Conservation (phyloP, 2,888 invertebrate species). For the Pseudococcus jackbeardsleyi region DNA sequence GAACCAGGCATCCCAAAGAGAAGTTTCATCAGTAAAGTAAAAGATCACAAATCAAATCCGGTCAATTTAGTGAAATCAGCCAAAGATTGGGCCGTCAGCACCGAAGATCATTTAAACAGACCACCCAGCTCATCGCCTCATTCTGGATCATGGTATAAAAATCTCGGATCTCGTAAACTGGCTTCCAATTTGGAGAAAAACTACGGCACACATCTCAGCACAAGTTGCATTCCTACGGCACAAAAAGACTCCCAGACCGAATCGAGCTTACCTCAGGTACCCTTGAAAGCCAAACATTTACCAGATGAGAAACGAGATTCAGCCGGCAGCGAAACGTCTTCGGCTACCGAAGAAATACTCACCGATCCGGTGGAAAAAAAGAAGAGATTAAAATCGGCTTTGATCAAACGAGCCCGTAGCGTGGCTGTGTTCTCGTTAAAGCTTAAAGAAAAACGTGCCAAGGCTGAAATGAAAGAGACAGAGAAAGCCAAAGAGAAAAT, state of each 20-base stretch:
- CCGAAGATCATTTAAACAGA: constrained; percentile 54
- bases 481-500: constrained; percentile 67
- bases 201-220: constrained; percentile 71
- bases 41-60: background rate
- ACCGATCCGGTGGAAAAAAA: constrained; percentile 76
- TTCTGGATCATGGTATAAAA: constrained; percentile 31
- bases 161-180: constrained; percentile 15
- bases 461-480: constrained; percentile 74
- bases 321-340: constrained; percentile 62
- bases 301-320: constrained; percentile 16
- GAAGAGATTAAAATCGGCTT: constrained; percentile 78
- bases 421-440: constrained; percentile 89
- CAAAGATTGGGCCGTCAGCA: constrained; percentile 56
- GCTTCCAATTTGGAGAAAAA: constrained; percentile 11
- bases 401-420: constrained; percentile 86
- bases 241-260: constrained; percentile 70
- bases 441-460: constrained; percentile 81
- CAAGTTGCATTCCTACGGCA: constrained; percentile 81
- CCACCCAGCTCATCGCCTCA: background rate
- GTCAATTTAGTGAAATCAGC: background rate
- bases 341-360: constrained; percentile 60
- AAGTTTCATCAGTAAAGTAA: background rate
- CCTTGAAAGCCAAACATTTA: background rate
- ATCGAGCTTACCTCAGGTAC: constrained; percentile 82
- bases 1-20: background rate